A percentile compares a stretch with the other conserved stretches of the same genome.
phyloP scores from a whole-genome alignment of 2,888 invertebrate species.

The Sesia apiformis region DNA sequence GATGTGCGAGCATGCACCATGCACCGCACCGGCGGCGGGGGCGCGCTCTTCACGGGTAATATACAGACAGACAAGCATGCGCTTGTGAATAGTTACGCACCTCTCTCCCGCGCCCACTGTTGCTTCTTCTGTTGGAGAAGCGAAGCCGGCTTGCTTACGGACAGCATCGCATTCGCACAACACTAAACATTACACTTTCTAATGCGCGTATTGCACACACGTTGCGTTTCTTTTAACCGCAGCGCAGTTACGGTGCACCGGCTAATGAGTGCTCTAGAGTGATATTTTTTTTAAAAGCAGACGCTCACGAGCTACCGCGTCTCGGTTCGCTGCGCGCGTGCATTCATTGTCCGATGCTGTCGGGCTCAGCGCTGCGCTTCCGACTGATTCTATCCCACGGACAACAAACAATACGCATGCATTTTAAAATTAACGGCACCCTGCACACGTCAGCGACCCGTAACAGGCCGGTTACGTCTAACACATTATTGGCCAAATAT shows the following conservation, averaged over 20 bases:
- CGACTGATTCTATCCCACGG: constrained; percentile 28
- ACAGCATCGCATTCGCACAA: constrained; percentile 51
- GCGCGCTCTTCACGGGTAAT: constrained; percentile 1
- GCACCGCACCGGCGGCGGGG: constrained; percentile 1
- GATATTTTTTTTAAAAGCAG: constrained; percentile 52
- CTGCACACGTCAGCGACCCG: constrained; percentile 17
- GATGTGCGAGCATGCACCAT: constrained; percentile 3
- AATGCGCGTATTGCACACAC: constrained; percentile 62
- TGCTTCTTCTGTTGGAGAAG: constrained; percentile 90
- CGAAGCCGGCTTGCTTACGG: constrained; percentile 71
- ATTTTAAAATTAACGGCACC: constrained; percentile 27
- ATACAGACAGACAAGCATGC: background rate
- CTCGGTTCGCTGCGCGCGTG: constrained; percentile 60
- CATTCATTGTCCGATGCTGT: constrained; percentile 54
- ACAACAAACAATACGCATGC: constrained; percentile 22
- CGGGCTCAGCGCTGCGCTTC: constrained; percentile 27
- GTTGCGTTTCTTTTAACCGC: constrained; percentile 49
- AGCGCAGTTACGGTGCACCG: constrained; percentile 63
- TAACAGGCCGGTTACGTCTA: constrained; percentile 20
- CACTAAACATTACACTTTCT: constrained; percentile 67
- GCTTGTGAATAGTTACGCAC: constrained; percentile 66
- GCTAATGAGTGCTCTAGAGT: constrained; percentile 53
- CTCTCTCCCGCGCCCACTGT: constrained; percentile 95
- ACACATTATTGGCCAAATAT: constrained; percentile 4
- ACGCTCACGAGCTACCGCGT: constrained; percentile 43